Evolutionary conservation across 2,797 vertebrate species (phyloP), one percentile per base, ranked within the genome.

Genomic region (Acipenser transmontanus): DNA sequence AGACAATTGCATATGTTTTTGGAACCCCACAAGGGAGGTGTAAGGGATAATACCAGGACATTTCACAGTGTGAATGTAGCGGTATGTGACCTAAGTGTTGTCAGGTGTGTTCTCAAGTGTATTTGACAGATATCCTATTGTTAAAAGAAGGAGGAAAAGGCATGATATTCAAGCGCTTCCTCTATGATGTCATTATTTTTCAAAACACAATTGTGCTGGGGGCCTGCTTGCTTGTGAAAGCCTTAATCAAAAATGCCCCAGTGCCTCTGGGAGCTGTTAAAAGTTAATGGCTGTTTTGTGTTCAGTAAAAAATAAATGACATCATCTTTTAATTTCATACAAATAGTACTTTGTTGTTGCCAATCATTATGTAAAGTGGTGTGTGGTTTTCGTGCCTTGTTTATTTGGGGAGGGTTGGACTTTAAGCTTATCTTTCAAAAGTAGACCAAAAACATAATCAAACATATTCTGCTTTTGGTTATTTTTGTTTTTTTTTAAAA

Each of bases 81-180:
- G 34, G 34, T 34, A 34, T 34, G 34, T 34, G 34, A 34, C 34
- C 34, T 34, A 34, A 10, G 66, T 48, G 73, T 75, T 69, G 47
- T 61, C 51, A 47, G 48, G 81, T 66, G 68, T 72, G 69, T 62
- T 1, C 34, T 34, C 34, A 11, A 77, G 75, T 69, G 56, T 71
- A 78, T 73, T 68, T 65, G 62, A 82, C 84, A 79, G 85, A 82
- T 78, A 79, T 70, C 17, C 82, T 77, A 88, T 89, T 89, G 87
- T 90, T 88, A 81, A 76, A 68, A 70, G 77, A 75, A 61, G 82
- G 79, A 78, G 87, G 85, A 90, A 87, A 85, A 87, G 85, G 87
- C 86, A 88, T 81, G 77, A 77, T 76, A 81, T 82, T 85, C 77
- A 75, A 79, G 76, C 81, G 81, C 84, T 88, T 88, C 87, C 85